Conservation (phyloP, 1,140 invertebrate genomes). For the Cyrtorhinus lividipennis region DNA sequence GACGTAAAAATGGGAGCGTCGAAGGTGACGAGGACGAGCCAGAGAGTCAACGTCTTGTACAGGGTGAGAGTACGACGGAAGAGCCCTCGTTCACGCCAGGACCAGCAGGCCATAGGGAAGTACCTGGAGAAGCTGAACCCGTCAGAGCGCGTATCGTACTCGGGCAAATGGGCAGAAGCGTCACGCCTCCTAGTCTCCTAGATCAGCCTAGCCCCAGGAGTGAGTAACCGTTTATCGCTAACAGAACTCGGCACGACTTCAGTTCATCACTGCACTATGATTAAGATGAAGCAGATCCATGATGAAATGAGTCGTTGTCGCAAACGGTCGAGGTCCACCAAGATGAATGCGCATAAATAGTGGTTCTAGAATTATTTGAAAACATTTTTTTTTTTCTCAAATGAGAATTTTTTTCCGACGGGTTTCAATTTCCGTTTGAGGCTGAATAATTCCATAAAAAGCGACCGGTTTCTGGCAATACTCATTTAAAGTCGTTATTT, state of each 20-base stretch:
- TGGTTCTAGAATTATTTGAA: too few species aligned
- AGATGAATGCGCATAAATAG: too few species aligned
- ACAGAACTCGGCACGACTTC: too few species aligned
- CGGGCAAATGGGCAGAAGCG: conserved; percentile 1
- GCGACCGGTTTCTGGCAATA: neutral
- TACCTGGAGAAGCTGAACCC: conserved; percentile 21
- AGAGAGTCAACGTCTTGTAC: conserved; percentile 4
- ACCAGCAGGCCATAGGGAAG: conserved; percentile 12
- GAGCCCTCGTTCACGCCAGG: neutral
- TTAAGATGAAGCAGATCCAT: too few species aligned
- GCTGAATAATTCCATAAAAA: neutral
- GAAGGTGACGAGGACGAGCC: neutral
- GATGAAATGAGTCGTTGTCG: too few species aligned
- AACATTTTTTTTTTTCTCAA: too few species aligned
- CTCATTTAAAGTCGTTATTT: too few species aligned
- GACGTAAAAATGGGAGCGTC: neutral
- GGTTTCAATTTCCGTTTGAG: too few species aligned
- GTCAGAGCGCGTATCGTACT: conserved; percentile 11
- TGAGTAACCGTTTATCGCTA: too few species aligned
- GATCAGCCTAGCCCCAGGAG: neutral
- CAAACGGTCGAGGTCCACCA: too few species aligned
- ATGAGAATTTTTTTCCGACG: too few species aligned
- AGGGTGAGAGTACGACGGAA: conserved; percentile 7
- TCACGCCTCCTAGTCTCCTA: neutral
- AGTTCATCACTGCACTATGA: too few species aligned